Evolutionary conservation across 2,113 vertebrate species (phyloP), one percentile per base, ranked within the genome.

Genomic region (Siniperca knerii): DNA sequence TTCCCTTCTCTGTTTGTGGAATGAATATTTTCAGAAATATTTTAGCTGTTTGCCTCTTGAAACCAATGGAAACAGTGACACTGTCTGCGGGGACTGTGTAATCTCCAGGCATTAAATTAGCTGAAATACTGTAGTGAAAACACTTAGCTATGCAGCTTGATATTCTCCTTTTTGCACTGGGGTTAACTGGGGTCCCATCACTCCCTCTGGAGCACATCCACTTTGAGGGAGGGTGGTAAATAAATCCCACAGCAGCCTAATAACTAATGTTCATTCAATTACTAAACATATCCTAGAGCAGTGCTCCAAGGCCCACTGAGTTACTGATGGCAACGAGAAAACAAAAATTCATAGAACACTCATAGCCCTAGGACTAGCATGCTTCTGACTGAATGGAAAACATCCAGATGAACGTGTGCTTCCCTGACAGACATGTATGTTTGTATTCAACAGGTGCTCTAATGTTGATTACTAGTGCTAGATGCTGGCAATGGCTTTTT

Each of bases 241-340:
- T 70, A 85, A 89, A 79, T 87, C 77, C 81, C 82, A 83, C 25
- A 77, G 82, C 84, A 80, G 62, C 50, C 25, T 82, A 79, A 86
- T 84, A 86, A 89, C 73, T 84, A 86, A 89, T 81, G 89, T 92
- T 93, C 87, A 89, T 87, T 95, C 83, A 90, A 73, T 91, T 91
- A 91, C 85, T 84, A 91, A 94, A 92, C 85, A 92, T 78, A 57
- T 94, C 92, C 91, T 91, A 46, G 61, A 84, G 94, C 90, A 84
- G 37, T 29, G 90, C 90, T 92, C 25, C 84, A 61, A 90, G 93
- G 87, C 80, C 83, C 76, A 74, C 58, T 44, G 72, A 89, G 68
- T 87, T 58, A 72, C 77, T 88, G 85, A 91, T 82, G 85, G 81
- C 74, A 86, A 86, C 6, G 13, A 65, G 72, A 77, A 81, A 83